Base-by-base conservation (phyloP, 2,888 invertebrate species). In the Pediacus dermestoides region DNA sequence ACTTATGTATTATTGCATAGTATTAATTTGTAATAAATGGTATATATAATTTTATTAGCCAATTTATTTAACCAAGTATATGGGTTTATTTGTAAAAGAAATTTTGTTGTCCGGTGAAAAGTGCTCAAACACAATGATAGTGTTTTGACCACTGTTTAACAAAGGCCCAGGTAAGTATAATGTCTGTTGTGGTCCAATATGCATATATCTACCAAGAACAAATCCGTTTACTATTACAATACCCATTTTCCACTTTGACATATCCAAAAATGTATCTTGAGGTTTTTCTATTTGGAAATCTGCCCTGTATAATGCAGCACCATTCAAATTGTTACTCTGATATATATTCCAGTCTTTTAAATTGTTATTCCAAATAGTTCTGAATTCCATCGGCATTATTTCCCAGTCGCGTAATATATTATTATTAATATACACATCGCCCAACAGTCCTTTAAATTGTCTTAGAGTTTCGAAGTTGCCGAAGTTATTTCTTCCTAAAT, bases 131-230 rank as follows among this genome's bases (percentile, higher is more conserved):
- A 65, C 41, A 2, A 63, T 12, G 18, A 65, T 53, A 21, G 52
- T 49, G 44, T 65, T 65, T 4, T 35, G 23, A 9, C 80, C 80
- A n/a, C 60, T 50, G 23, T 70, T 74, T 16, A 89, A 73, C 62
- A 82, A 77, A 1, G 85, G 78, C 0, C 80, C 85, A 0, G 92
- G 91, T 16, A 90, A 71, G 64, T 88, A 93, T 1, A 90, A 70
- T 0, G 88, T 87, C 39, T 82, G 73, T 67, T 88, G 87, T 0
- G 92, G 92, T 0, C 92, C 91, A 2, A 74, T 58, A 0, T 81
- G 80, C 82, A 88, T 89, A 66, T 90, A 91, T 26, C 91, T 75
- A 0, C 91, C 91, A 12, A 93, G 71, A 63, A 90, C 88, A 55
- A 85, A 77, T 0, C 85, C 87, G 61, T 93, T 93, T 1, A 92